phyloP scores from a whole-genome alignment of 1,140 invertebrate species.

The Apis cerana region DNA sequence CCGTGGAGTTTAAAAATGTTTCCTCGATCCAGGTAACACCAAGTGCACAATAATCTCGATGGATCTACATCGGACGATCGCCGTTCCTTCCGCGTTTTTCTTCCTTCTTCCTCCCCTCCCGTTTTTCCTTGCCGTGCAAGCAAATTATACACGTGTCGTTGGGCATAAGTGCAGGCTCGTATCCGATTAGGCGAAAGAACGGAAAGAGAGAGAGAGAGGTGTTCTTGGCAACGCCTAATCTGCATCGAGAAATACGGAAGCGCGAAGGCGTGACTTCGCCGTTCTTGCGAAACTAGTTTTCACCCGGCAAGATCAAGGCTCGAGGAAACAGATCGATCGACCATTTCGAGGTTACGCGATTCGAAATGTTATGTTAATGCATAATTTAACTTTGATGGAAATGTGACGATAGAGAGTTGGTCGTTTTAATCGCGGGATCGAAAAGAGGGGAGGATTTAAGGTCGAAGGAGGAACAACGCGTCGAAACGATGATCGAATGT shows the following conservation, averaged over 20 bases:
- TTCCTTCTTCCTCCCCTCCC: not conserved
- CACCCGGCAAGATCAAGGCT: slow-evolving; percentile 60
- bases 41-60: not conserved
- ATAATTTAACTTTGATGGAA: not conserved
- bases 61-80: not conserved
- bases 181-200: slow-evolving; percentile 18
- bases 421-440: too few relatives aligned
- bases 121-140: not conserved
- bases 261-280: slow-evolving; percentile 37
- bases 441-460: too few relatives aligned
- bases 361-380: not conserved
- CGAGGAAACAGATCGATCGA: slow-evolving; percentile 34
- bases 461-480: too few relatives aligned
- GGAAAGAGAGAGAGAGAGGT: not conserved
- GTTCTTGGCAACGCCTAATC: slow-evolving; percentile 39
- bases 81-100: slow-evolving; percentile 9
- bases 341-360: slow-evolving; percentile 34
- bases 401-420: too few relatives aligned
- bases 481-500: too few relatives aligned
- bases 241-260: slow-evolving; percentile 54
- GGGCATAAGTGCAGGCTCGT: slow-evolving; percentile 20
- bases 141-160: slow-evolving; percentile 10
- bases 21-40: not conserved
- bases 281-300: slow-evolving; percentile 57
- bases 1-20: not conserved